phyloP scores from a whole-genome alignment of 2,113 vertebrate species.

The Grus americana region DNA sequence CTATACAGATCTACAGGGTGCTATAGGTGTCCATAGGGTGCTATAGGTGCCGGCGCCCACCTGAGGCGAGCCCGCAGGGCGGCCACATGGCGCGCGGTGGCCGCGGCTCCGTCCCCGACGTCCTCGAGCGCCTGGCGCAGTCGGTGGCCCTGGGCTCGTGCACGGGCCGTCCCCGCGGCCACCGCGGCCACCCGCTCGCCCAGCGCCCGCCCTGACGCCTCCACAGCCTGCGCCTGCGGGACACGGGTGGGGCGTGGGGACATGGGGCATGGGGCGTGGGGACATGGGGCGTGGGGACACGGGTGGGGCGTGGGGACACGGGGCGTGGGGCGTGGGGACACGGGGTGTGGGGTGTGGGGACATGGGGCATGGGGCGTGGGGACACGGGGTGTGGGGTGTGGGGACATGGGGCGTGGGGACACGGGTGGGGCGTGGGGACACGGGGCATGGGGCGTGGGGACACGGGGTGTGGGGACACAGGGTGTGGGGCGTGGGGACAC shows the following conservation, averaged over 20 bases:
- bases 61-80: neutral
- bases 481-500: neutral
- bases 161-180: neutral
- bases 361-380: neutral
- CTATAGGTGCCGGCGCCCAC: neutral
- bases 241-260: neutral
- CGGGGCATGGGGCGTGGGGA: neutral
- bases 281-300: neutral
- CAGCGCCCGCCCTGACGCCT: neutral
- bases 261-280: neutral
- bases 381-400: neutral
- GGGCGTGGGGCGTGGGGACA: too few relatives aligned
- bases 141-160: neutral
- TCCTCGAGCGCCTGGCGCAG: neutral
- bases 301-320: neutral
- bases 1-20: too few relatives aligned
- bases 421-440: neutral
- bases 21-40: neutral
- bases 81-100: neutral
- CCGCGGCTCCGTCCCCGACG: neutral
- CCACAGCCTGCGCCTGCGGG: neutral
- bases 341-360: neutral
- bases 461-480: too few relatives aligned
- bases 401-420: too few relatives aligned
- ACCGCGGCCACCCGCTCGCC: neutral